Evolutionary conservation across 2,888 invertebrate genomes (phyloP).

Genomic region (Callinectes sapidus): DNA sequence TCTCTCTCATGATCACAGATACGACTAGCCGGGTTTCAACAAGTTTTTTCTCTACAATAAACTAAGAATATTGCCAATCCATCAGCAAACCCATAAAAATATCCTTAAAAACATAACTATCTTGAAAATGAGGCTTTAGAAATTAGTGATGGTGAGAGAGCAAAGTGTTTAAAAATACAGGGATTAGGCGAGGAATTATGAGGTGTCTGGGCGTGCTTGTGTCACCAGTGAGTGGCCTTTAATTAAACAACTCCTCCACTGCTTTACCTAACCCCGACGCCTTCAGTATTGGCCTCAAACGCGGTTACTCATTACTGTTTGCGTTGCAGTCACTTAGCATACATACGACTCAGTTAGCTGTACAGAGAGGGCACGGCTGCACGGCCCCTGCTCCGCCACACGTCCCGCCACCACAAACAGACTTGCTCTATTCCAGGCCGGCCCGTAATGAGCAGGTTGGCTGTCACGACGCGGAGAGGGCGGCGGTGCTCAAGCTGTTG

Average conservation of each 20-base stretch:
- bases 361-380: neutral
- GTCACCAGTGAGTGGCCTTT: neutral
- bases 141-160: no score
- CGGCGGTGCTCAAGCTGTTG: neutral
- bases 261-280: neutral
- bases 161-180: no score
- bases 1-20: no score
- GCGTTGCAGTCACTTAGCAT: neutral
- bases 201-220: no score
- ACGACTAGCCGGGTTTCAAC: no score
- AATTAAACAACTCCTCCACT: neutral
- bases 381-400: neutral
- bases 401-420: slow-evolving; percentile 4
- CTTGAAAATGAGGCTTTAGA: no score
- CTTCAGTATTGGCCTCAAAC: neutral
- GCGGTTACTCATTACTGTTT: neutral
- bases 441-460: neutral
- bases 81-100: no score
- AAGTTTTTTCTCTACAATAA: no score
- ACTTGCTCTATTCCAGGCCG: neutral
- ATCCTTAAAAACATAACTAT: no score
- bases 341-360: neutral
- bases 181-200: neutral
- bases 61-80: no score
- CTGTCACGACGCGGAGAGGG: neutral